Evolutionary conservation across 2,888 invertebrate species (phyloP), one percentile per base, ranked within the genome.

Genomic region (Chirona hameri): DNA sequence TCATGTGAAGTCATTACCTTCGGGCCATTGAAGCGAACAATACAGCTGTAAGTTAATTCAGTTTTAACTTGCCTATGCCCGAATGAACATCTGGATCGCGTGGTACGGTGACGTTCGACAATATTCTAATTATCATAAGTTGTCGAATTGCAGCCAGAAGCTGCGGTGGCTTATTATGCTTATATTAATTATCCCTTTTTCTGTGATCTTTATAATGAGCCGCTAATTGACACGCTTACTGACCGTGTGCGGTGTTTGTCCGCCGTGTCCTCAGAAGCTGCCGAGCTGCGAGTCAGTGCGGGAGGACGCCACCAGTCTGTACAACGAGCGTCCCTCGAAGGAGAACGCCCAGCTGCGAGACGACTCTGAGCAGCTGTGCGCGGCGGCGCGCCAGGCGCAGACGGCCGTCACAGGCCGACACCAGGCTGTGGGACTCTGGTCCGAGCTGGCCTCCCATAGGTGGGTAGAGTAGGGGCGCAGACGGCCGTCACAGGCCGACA

Each of bases 321-420:
- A 76, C 76, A 76, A 46, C 76, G 46, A 39, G 76, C 76, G 76
- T 10, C 76, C 76, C 21, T 76, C 76, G 24, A 15, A 21, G 18
- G 76, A 76, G 46, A 76, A 76, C 76, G 76, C 39, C 39, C 76
- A 46, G 76, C 76, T 76, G 76, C 76, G 76, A 0, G 76, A 76
- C 76, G 24, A 76, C 27, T 76, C 76, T 39, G 76, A 76, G 76
- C 76, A 76, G 76, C 76, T 76, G 76, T 76, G 76, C 10, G 7
- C 21, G 2, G 46, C 39, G 18, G 76, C 76, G 24, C 76, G 76
- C 24, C 76, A 46, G 14, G 39, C 76, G 24, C 72, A 76, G 76
- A 76, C 46, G 46, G 39, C 39, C 21, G 46, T 39, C 24, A 21
- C 39, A 39, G 24, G 46, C 46, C 4, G 24, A 24, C 76, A 76